Evolutionary conservation across 2,888 invertebrate species (phyloP).

Genomic region (Rutpela maculata): DNA sequence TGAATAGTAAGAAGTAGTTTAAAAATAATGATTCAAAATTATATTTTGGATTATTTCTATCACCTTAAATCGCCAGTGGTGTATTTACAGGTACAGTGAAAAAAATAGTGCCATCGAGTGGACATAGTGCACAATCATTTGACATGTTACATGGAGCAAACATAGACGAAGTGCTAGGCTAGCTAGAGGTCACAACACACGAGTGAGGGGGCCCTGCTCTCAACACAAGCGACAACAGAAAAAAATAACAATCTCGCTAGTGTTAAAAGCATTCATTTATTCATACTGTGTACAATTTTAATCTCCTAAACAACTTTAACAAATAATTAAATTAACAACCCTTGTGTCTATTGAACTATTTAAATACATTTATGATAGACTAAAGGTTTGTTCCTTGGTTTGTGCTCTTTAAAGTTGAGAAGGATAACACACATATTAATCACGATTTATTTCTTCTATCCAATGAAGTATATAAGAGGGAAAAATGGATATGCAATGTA

Average conservation of each 20-base stretch:
- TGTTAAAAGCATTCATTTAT: conserved; percentile 59
- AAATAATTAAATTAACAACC: conserved; percentile 51
- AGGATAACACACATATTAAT: conserved; percentile 60
- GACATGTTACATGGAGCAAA: conserved; percentile 67
- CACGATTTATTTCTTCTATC: conserved; percentile 46
- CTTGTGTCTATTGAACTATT: conserved; percentile 51
- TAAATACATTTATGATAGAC: conserved; percentile 43
- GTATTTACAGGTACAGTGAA: conserved; percentile 66
- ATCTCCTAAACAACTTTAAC: conserved; percentile 51
- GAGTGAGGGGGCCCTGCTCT: conserved; percentile 65
- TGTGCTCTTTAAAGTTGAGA: conserved; percentile 59
- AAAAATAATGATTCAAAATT: no score
- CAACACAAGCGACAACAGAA: conserved; percentile 57
- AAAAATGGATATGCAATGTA: conserved; percentile 23
- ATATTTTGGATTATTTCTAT: conserved; percentile 14
- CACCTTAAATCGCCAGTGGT: conserved; percentile 60
- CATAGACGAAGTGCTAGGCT: conserved; percentile 68
- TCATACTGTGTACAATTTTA: conserved; percentile 55
- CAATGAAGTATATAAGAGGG: background rate
- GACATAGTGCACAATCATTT: conserved; percentile 68
- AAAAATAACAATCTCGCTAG: conserved; percentile 34
- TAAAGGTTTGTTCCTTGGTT: conserved; percentile 50
- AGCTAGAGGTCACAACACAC: conserved; percentile 69
- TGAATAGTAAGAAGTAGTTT: no score
- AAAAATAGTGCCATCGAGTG: conserved; percentile 62